Conservation (phyloP, 2,797 vertebrate species). For the Microcaecilia unicolor region DNA sequence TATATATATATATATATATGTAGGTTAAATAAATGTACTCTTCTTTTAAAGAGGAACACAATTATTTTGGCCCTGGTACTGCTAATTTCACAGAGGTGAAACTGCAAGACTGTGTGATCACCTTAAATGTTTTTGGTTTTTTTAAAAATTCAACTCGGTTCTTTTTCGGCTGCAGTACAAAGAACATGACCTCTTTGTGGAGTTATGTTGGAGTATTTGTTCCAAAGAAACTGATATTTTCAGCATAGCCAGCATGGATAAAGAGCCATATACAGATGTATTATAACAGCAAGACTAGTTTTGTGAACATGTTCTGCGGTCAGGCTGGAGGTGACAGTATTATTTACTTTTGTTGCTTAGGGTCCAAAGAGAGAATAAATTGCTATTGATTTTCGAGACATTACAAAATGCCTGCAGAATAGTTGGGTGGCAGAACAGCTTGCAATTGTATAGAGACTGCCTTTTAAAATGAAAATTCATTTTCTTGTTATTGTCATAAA, state of each 20-base stretch:
- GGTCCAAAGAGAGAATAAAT: slow-evolving; percentile 78
- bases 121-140: too few species aligned
- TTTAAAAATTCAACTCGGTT: not conserved
- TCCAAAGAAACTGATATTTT: slow-evolving; percentile 23
- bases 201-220: slow-evolving; percentile 24
- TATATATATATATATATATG: too few species aligned
- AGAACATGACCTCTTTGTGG: slow-evolving; percentile 20
- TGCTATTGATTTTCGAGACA: slow-evolving; percentile 75
- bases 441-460: slow-evolving; percentile 11
- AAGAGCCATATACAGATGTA: slow-evolving; percentile 26
- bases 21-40: too few species aligned
- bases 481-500: slow-evolving; percentile 24
- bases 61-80: too few species aligned
- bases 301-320: slow-evolving; percentile 52
- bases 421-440: slow-evolving; percentile 39
- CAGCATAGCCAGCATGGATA: slow-evolving; percentile 25
- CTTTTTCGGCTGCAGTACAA: not conserved
- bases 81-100: too few species aligned
- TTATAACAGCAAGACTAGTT: slow-evolving; percentile 35
- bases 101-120: too few species aligned
- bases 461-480: slow-evolving; percentile 43
- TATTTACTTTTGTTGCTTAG: slow-evolving; percentile 75
- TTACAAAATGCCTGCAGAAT: slow-evolving; percentile 51
- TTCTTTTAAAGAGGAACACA: too few species aligned
- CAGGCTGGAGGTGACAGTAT: slow-evolving; percentile 63